Evolutionary conservation across 2,797 vertebrate genomes (phyloP), one percentile per base, ranked within the genome.

Genomic region (Garrulus glandarius): DNA sequence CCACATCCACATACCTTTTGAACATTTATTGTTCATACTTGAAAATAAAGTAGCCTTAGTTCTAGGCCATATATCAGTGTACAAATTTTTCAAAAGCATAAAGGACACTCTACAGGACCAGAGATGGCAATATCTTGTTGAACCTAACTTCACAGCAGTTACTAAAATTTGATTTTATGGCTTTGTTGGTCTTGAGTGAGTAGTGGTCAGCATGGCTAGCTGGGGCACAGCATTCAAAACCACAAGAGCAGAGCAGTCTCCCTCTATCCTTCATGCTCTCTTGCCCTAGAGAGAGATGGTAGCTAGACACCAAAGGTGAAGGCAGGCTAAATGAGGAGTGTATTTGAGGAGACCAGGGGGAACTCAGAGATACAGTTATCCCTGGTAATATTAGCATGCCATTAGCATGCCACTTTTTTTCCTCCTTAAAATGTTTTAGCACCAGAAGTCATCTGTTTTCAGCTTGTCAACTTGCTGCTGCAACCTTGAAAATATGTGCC

Each of bases 221-320:
- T 49, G 72, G 64, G 56, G n/a, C 75, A 15, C 41, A 61, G 17
- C 8, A 1, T 74, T 68, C 21, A 24, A 43, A 92, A 56, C 29
- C 1, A 0, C 19, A 47, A 43, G 65, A 81, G 27, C 0, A 1
- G 13, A 17, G 8, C 69, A 44, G 8, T 37, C 16, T 52, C 9
- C 49, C 16, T 83, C 47, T 15, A 9, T 61, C 11, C 70, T 74
- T 65, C n/a, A 16, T 65, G 46, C n/a, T 53, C 5, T 57, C 1
- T 0, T 82, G 89, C 43, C 43, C 67, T 79, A 26, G 10, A 14
- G 24, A 65, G n/a, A 61, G 12, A 21, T 39, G 32, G 15, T 43
- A 71, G n/a, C 53, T 84, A 26, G n/a, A 72, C 2, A 14, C 39
- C 55, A 72, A 21, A 84, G 59, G 20, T 57, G 50, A 49, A 87